Percentiles rank a stretch among this genome's conserved stretches.
phyloP scores from a whole-genome alignment of 2,797 vertebrate species.

The Triplophysa bombifrons region DNA sequence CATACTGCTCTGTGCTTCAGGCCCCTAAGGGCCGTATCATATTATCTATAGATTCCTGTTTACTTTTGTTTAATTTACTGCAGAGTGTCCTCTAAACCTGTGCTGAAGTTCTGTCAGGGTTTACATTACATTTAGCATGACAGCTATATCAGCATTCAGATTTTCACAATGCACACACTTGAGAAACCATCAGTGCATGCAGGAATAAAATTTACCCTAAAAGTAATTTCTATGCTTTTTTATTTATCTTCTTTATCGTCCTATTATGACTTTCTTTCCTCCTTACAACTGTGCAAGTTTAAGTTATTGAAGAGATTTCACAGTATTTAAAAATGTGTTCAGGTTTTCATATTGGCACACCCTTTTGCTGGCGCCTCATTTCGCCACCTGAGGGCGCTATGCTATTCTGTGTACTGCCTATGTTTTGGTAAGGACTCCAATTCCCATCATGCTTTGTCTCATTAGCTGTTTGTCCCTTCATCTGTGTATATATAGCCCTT shows the following conservation, averaged over 20 bases:
- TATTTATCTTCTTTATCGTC: too few relatives aligned
- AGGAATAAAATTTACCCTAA: neutral
- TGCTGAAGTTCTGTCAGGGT: neutral
- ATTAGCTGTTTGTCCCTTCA: too few relatives aligned
- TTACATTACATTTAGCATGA: neutral
- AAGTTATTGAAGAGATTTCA: neutral
- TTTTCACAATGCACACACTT: neutral
- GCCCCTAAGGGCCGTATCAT: neutral
- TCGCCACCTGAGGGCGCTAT: too few relatives aligned
- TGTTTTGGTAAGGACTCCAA: too few relatives aligned
- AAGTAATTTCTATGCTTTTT: neutral
- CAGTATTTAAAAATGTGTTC: neutral
- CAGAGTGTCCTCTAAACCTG: neutral
- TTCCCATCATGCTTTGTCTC: too few relatives aligned
- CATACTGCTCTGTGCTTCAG: neutral
- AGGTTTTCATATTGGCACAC: neutral
- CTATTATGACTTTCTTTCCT: too few relatives aligned
- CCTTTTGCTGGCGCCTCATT: too few relatives aligned
- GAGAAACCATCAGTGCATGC: neutral
- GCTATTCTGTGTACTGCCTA: too few relatives aligned
- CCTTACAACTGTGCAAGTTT: neutral
- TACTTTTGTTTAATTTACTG: conserved; percentile 15
- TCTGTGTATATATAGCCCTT: too few relatives aligned
- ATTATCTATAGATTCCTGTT: conserved; percentile 30
- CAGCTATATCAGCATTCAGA: neutral